A percentile compares a stretch with the other conserved stretches of the same genome.
phyloP scores from a whole-genome alignment of 1,140 invertebrate genomes.

The Drosophila carrolli region DNA sequence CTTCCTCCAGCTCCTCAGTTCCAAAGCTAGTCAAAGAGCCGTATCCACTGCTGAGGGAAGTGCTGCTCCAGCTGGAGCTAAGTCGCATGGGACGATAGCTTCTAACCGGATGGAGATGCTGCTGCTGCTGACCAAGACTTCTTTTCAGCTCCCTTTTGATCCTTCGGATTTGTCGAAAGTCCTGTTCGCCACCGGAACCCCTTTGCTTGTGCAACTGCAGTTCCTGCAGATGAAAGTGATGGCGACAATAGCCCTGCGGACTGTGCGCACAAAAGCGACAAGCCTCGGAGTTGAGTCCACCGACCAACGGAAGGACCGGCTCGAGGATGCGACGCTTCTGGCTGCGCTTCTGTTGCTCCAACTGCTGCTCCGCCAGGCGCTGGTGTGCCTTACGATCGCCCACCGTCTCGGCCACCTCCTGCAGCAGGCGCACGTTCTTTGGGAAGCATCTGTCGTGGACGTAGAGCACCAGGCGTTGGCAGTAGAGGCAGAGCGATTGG shows the following conservation, averaged over 20 bases:
- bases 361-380: conserved; percentile 63
- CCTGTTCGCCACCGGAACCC: conserved; percentile 36
- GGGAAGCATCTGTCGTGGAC: conserved; percentile 83
- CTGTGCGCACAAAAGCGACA: conserved; percentile 84
- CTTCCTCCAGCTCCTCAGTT: conserved; percentile 25
- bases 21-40: conserved; percentile 34
- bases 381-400: conserved; percentile 75
- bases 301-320: conserved; percentile 59
- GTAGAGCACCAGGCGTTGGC: conserved; percentile 79
- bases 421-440: conserved; percentile 74
- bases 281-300: conserved; percentile 54
- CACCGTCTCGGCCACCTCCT: conserved; percentile 78
- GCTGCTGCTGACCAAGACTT: conserved; percentile 70
- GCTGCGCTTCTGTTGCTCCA: conserved; percentile 60
- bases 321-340: conserved; percentile 69
- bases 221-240: conserved; percentile 79
- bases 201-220: conserved; percentile 50
- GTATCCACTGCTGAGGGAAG: conserved; percentile 66
- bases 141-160: conserved; percentile 69
- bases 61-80: conserved; percentile 48
- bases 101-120: conserved; percentile 27
- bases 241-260: conserved; percentile 80
- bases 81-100: conserved; percentile 34
- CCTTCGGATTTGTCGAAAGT: conserved; percentile 63
- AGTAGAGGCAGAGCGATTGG: conserved; percentile 83